These are phyloP conservation scores for Dromaius novaehollandiae DNA, from an alignment of 2,113 vertebrate species.

Conservation along the genomic window DNA sequence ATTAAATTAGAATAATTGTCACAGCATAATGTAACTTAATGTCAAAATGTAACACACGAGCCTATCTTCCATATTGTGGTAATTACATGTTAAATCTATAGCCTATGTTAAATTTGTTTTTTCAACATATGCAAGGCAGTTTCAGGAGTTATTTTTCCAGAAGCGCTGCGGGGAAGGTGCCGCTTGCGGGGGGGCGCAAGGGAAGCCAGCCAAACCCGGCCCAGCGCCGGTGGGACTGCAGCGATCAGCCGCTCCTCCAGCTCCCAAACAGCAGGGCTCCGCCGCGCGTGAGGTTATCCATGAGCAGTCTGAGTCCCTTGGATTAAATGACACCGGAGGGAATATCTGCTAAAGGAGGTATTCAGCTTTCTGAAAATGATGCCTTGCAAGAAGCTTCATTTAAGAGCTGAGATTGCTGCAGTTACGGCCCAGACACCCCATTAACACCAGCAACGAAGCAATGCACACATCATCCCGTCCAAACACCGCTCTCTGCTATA, in stretches of 20 bases:
- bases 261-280: rapidly evolving
- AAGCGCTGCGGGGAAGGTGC: rapidly evolving
- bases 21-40: background rate
- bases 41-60: background rate
- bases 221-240: rapidly evolving
- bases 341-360: rapidly evolving
- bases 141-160: background rate
- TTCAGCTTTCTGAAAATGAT: background rate
- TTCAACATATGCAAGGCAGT: rapidly evolving
- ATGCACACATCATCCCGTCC: background rate
- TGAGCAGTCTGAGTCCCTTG: rapidly evolving
- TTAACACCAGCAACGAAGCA: background rate
- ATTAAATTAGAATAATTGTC: slow-evolving; percentile 16
- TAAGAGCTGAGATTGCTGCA: background rate
- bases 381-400: background rate
- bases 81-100: background rate
- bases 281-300: background rate
- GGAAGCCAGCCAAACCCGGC: background rate
- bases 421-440: background rate
- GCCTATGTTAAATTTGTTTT: background rate
- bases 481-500: background rate
- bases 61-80: background rate
- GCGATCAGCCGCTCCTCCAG: background rate
- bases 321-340: rapidly evolving
- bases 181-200: rapidly evolving